Evolutionary conservation across 2,888 invertebrate species (phyloP).

Genomic region (Zele albiditarsus): DNA sequence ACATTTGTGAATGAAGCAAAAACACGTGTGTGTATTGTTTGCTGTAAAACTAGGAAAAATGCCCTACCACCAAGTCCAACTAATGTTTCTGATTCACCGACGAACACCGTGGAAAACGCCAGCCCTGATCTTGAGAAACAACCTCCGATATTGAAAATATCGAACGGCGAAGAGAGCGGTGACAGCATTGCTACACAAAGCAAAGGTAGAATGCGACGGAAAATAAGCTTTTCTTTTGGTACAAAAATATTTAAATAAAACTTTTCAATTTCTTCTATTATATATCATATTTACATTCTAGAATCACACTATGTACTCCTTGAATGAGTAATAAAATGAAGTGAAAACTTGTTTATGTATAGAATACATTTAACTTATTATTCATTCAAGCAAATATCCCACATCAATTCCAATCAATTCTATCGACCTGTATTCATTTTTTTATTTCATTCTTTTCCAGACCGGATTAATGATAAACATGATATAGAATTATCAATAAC

Average conservation of each 20-base stretch:
- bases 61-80: constrained; percentile 59
- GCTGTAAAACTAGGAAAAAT: constrained; percentile 83
- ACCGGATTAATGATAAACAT: not conserved
- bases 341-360: constrained; percentile 47
- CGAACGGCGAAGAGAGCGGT: constrained; percentile 66
- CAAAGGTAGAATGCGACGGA: constrained; percentile 83
- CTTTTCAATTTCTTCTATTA: constrained; percentile 22
- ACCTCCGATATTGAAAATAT: constrained; percentile 54
- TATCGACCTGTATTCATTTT: not conserved
- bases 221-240: constrained; percentile 84
- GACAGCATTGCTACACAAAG: constrained; percentile 71
- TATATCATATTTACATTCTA: constrained; percentile 26
- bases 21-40: constrained; percentile 86
- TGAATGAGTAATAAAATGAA: constrained; percentile 72
- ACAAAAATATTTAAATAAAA: constrained; percentile 76
- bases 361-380: constrained; percentile 60
- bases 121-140: constrained; percentile 49
- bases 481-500: constrained; percentile 9
- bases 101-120: constrained; percentile 23
- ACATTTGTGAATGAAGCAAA: constrained; percentile 90
- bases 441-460: constrained; percentile 20
- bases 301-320: constrained; percentile 53
- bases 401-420: constrained; percentile 11
- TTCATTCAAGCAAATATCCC: constrained; percentile 65
- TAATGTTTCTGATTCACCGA: constrained; percentile 45